Evolutionary conservation across 2,113 vertebrate genomes (phyloP).

Genomic region (Mesoclemmys tuberculata): DNA sequence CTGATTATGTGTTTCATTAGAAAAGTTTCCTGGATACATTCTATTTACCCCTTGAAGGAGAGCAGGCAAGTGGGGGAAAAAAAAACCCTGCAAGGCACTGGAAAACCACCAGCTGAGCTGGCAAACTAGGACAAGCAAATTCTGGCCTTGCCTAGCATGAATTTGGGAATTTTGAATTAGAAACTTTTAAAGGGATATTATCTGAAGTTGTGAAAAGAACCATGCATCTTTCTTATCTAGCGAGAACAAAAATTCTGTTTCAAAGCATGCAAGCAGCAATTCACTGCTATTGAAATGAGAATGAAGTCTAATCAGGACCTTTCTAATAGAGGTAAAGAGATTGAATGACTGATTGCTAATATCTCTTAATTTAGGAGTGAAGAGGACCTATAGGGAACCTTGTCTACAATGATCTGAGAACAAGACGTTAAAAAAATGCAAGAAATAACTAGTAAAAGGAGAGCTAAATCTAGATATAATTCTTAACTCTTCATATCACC

Average conservation of each 20-base stretch:
- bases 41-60: neutral
- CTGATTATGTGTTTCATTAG: neutral
- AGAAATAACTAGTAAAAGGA: neutral
- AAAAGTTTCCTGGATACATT: neutral
- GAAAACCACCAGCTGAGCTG: neutral
- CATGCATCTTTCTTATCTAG: neutral
- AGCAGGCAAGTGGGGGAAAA: neutral
- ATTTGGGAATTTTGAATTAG: neutral
- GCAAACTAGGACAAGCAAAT: neutral
- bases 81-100: neutral
- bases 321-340: neutral
- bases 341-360: neutral
- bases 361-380: neutral
- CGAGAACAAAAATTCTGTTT: neutral
- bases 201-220: neutral
- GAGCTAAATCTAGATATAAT: neutral
- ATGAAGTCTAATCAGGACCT: neutral
- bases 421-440: neutral
- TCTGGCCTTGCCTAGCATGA: neutral
- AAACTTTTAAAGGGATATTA: rapidly evolving
- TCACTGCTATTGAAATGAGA: neutral
- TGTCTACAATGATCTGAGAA: neutral
- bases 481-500: neutral
- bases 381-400: neutral
- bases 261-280: neutral